Evolutionary conservation across 2,888 invertebrate genomes (phyloP).

Genomic region (Abrostola triplasia): DNA sequence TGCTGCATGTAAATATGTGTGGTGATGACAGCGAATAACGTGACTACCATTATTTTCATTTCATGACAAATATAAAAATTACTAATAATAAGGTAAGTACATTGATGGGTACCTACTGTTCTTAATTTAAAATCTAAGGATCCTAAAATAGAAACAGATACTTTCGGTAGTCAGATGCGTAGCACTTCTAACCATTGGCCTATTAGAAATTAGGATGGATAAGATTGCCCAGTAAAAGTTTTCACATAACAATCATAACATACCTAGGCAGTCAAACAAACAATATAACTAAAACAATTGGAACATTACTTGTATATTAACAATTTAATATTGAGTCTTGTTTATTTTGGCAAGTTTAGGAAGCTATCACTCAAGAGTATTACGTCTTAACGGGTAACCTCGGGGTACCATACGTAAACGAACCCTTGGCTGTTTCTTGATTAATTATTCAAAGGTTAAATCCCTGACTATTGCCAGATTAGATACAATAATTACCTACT

Average conservation of each 20-base stretch:
- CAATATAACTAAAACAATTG: too few species aligned
- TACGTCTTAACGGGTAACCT: constrained; percentile 4
- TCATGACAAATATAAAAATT: not conserved
- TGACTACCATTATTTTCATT: not conserved
- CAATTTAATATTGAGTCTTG: not conserved
- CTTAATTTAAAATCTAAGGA: not conserved
- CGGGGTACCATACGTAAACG: constrained; percentile 12
- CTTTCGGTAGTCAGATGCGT: too few species aligned
- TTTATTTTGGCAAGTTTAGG: constrained; percentile 5
- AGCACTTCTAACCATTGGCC: too few species aligned
- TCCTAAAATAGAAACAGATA: too few species aligned
- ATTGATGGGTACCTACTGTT: not conserved
- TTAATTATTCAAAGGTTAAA: constrained; percentile 19
- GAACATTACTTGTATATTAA: not conserved
- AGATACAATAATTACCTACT: constrained; percentile 1
- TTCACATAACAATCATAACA: too few species aligned
- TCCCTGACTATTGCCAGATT: constrained; percentile 4
- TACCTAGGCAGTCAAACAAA: too few species aligned
- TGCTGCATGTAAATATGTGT: constrained; percentile 25
- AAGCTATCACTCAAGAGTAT: constrained; percentile 10
- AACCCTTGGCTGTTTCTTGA: constrained; percentile 7
- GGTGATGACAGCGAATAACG: constrained; percentile 1
- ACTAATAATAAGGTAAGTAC: not conserved
- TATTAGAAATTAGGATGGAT: too few species aligned
- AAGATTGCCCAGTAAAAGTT: too few species aligned